Conservation (phyloP, 2,888 invertebrate species). For the Drosophila neotestacea region DNA sequence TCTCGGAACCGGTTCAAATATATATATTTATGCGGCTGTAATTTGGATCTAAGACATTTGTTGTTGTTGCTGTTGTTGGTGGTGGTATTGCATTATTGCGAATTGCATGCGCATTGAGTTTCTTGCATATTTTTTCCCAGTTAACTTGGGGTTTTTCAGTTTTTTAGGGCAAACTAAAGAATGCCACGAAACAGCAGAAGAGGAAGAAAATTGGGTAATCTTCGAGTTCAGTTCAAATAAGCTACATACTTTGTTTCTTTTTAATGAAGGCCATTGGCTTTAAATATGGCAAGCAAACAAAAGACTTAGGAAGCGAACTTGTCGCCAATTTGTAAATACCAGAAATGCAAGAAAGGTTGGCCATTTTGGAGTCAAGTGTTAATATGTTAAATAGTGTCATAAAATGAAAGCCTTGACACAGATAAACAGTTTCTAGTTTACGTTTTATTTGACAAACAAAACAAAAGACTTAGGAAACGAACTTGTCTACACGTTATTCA, state of each 20-base stretch:
- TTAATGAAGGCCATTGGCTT: constrained; percentile 6
- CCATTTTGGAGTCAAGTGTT: too few species aligned
- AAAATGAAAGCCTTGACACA: too few species aligned
- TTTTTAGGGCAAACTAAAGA: constrained; percentile 37
- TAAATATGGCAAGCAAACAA: constrained; percentile 23
- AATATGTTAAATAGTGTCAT: too few species aligned
- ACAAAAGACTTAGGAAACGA: constrained; percentile 55
- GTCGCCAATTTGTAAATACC: not conserved
- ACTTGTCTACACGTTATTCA: constrained; percentile 21
- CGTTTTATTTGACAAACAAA: constrained; percentile 6
- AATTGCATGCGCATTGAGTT: constrained; percentile 64
- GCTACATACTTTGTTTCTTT: not conserved
- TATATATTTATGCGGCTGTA: constrained; percentile 61
- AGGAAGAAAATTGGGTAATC: constrained; percentile 9
- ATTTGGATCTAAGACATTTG: constrained; percentile 68
- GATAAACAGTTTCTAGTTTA: too few species aligned
- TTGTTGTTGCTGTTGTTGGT: constrained; percentile 20
- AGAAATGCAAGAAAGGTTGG: too few species aligned
- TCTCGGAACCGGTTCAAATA: constrained; percentile 73
- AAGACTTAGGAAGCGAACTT: constrained; percentile 59
- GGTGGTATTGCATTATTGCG: constrained; percentile 49
- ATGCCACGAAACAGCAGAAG: constrained; percentile 10
- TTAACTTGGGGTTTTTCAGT: constrained; percentile 3
- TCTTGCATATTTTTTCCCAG: constrained; percentile 49
- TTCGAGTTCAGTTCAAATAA: not conserved